Percentiles rank a stretch among this genome's conserved stretches.
Conservation (phyloP, 1,140 invertebrate species). For the Pogonomyrmex barbatus region DNA sequence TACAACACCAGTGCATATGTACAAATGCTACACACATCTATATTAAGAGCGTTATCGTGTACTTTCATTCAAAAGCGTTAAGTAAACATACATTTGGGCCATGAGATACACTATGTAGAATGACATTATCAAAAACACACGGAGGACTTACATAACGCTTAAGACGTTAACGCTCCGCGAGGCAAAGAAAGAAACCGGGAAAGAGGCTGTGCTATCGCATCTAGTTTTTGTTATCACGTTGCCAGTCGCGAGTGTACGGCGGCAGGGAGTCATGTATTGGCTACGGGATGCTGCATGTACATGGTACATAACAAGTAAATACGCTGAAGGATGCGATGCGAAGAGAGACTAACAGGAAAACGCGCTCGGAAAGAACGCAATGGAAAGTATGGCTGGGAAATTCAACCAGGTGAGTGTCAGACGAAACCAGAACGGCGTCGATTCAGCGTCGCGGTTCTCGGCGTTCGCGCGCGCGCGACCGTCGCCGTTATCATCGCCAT, state of each 20-base stretch:
- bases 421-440: background rate
- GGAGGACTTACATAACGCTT: constrained; percentile 32
- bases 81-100: background rate
- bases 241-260: background rate
- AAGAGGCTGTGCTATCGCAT: background rate
- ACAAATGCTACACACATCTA: background rate
- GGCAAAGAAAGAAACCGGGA: too few species aligned
- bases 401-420: constrained; percentile 24
- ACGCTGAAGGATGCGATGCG: background rate
- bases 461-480: background rate
- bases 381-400: background rate
- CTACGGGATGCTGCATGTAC: background rate
- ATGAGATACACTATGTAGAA: background rate
- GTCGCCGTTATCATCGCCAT: background rate
- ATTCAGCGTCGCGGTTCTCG: background rate
- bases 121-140: background rate
- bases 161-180: background rate
- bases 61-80: background rate
- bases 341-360: background rate
- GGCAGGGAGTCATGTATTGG: too few species aligned
- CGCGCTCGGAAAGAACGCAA: background rate
- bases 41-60: background rate
- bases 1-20: background rate
- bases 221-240: background rate
- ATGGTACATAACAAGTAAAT: too few species aligned